Evolutionary conservation across 2,113 vertebrate species (phyloP), one percentile per base, ranked within the genome.

Genomic region (Apteryx mantelli): DNA sequence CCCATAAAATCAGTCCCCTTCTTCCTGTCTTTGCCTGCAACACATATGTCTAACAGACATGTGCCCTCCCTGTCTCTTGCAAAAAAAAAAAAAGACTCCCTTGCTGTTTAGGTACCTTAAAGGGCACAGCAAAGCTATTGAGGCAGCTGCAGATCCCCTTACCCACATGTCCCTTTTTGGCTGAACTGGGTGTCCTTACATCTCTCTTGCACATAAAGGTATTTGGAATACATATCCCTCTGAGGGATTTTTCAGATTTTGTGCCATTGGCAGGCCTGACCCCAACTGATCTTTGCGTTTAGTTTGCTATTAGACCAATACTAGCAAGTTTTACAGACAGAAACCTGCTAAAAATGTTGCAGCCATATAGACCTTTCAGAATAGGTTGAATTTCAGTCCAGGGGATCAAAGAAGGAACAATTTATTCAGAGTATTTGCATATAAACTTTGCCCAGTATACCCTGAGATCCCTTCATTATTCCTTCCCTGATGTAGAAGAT

Each of bases 311-410:
- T n/a, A 34, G 9, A 30, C 1, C 3, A 16, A 18, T 25, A 74
- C 74, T 11, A 63, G 25, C 13, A 8, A 0, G 0, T 11, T 75
- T 17, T 71, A 7, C 10, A 68, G 63, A 38, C 2, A 71, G 50
- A 76, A 95, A 32, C 8, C 16, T 55, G 36, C 3, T 82, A 38
- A 64, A 78, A 34, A 66, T 68, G 34, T 15, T 70, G 30, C 9
- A 68, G 10, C 32, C 44, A 8, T 34, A 2, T 2, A 36, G 24
- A 68, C 5, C 5, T 65, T 30, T 24, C 30, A 18, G 38, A 24
- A 14, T 7, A 75, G 8, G 11, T 22, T 68, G 26, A 13, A 77
- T 11, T 20, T 46, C 36, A 61, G 24, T n/a, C 18, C 32, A 42
- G 8, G 36, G 20, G 13, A 81, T 77, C 44, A 38, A 1, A 6